These are phyloP conservation scores for Mystacides longicornis DNA, from an alignment of 2,888 invertebrate genomes.

Conservation along the genomic window DNA sequence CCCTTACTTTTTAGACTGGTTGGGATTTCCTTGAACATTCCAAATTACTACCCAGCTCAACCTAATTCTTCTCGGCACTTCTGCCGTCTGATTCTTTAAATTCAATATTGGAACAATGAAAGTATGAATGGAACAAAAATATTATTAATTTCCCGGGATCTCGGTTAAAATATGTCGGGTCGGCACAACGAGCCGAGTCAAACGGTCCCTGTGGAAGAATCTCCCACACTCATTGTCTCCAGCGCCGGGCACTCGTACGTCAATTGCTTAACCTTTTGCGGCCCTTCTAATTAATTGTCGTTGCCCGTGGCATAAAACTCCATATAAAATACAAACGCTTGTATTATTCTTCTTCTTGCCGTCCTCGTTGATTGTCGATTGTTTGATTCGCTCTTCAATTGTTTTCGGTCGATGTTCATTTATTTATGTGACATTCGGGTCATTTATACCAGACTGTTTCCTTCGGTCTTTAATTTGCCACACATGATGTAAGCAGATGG, in stretches of 20 bases:
- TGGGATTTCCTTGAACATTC: too few species aligned
- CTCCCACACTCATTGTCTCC: not conserved
- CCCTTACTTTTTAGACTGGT: too few species aligned
- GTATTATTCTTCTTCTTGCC: not conserved
- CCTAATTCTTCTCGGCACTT: too few species aligned
- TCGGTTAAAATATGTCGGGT: too few species aligned
- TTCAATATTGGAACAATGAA: too few species aligned
- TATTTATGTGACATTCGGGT: conserved; percentile 1
- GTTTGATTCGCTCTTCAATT: conserved; percentile 1
- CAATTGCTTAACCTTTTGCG: not conserved
- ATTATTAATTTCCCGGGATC: too few species aligned
- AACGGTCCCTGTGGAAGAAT: too few species aligned
- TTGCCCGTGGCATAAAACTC: not conserved
- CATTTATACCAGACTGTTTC: not conserved
- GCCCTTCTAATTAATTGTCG: not conserved
- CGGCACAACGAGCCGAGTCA: too few species aligned
- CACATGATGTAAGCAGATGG: not conserved
- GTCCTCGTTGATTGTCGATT: not conserved
- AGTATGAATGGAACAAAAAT: too few species aligned
- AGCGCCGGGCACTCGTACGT: not conserved
- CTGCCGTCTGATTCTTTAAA: too few species aligned
- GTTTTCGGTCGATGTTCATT: not conserved
- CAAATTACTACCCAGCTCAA: too few species aligned
- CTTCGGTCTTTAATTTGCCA: not conserved
- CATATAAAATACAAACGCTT: not conserved